Evolutionary conservation across 2,888 invertebrate species (phyloP).

Genomic region (Elysia crispata): DNA sequence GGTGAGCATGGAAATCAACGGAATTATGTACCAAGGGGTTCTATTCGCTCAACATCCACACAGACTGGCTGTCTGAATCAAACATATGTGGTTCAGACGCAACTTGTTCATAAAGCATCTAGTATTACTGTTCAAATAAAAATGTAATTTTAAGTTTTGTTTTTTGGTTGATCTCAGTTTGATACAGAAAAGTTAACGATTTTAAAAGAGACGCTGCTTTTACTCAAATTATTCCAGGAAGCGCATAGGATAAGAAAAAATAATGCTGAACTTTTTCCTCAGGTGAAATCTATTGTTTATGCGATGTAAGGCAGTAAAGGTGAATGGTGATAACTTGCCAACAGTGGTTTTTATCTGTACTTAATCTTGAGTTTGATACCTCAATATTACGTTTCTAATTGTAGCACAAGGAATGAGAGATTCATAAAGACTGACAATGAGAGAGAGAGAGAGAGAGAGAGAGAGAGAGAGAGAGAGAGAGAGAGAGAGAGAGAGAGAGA

Average conservation of each 20-base stretch:
- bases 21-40: conserved; percentile 95
- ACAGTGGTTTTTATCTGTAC: not conserved
- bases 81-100: not conserved
- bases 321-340: not conserved
- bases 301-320: not conserved
- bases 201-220: too few relatives aligned
- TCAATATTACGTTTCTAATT: not conserved
- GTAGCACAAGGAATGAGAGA: not conserved
- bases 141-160: too few relatives aligned
- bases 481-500: not conserved
- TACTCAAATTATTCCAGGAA: too few relatives aligned
- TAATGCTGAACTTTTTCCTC: too few relatives aligned
- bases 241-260: too few relatives aligned
- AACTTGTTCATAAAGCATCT: too few relatives aligned
- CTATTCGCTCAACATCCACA: conserved; percentile 82
- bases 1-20: conserved; percentile 97
- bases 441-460: conserved; percentile 18
- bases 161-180: too few relatives aligned
- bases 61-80: conserved; percentile 49
- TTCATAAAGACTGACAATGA: not conserved
- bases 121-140: too few relatives aligned
- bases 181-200: too few relatives aligned
- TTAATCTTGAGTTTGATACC: not conserved
- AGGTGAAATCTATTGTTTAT: too few relatives aligned
- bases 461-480: not conserved